Conservation (phyloP, 64 coral and sea anemone genomes). For the Acropora tenuis region DNA sequence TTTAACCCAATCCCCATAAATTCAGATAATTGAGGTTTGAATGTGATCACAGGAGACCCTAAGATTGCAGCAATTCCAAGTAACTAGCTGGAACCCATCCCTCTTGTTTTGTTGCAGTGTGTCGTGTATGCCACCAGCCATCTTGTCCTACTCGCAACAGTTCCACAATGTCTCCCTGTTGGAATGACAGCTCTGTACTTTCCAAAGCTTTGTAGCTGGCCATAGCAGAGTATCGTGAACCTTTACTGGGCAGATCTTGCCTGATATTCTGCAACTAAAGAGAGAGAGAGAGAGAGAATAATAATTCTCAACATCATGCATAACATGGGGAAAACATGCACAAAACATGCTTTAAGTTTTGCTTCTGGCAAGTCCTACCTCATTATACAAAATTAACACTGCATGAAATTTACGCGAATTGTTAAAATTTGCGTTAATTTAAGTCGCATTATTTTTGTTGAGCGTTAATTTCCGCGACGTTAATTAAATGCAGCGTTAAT, state of each 20-base stretch:
- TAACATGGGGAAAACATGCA: no score
- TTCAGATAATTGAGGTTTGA: no score
- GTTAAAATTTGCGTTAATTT: no score
- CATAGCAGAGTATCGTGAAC: constrained; percentile 62
- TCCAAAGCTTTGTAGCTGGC: constrained; percentile 78
- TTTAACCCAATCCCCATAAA: no score
- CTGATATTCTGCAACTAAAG: neutral
- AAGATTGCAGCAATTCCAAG: constrained; percentile 25
- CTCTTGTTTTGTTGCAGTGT: constrained; percentile 58
- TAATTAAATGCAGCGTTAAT: no score
- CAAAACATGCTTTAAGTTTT: neutral
- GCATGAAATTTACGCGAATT: no score
- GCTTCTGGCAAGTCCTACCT: neutral
- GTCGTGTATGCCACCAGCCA: constrained; percentile 94
- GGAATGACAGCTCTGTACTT: constrained; percentile 67
- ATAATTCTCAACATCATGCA: no score
- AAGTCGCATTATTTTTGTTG: no score
- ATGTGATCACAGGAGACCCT: neutral
- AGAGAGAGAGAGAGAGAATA: neutral
- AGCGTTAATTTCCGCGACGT: no score
- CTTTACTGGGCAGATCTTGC: neutral
- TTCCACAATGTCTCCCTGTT: constrained; percentile 74
- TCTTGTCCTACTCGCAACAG: constrained; percentile 83
- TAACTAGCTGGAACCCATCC: constrained; percentile 97
- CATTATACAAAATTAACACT: no score